Evolutionary conservation across 2,113 vertebrate genomes (phyloP), one percentile per base, ranked within the genome.

Genomic region (Scalopus aquaticus): DNA sequence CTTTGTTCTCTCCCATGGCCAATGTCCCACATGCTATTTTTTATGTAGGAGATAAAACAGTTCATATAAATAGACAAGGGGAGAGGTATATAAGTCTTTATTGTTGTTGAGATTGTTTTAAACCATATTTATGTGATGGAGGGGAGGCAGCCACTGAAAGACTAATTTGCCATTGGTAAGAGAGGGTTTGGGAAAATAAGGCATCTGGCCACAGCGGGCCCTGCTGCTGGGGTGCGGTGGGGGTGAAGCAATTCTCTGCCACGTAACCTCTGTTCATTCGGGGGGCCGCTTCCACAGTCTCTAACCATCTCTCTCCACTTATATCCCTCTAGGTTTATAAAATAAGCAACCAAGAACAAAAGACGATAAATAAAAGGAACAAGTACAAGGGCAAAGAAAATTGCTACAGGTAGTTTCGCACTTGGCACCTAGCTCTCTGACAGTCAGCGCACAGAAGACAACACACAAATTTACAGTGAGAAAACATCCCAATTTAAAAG

Each of bases 281-380:
- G 28, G 65, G 39, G 7, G 28, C 20, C 22, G 12, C 46, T 46
- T 19, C 44, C 30, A 35, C 60, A 39, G 5, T 3, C 32, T 56
- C 64, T 84, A 3, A 42, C 24, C 54, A n/a, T 24, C 17, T 64
- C 17, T 44, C 4, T 32, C 17, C 2, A 39, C 5, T 85, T 62
- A 24, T 0, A 9, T 22, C 12, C 12, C 7, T 79, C 35, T 62
- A 30, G 15, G 6, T 22, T 92, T 88, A 93, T 22, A 77, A 90
- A 92, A 72, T 42, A 86, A 78, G 39, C 60, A 44, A 76, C n/a
- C 20, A 51, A 37, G 26, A 83, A 82, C 9, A 93, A 86, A 73
- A 85, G 56, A 89, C 56, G 35, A 76, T 35, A 37, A 79, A 51
- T 64, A 62, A 65, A 90, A 92, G 64, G 91, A 69, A 90, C 37